phyloP scores from a whole-genome alignment of 2,113 vertebrate species.

The Oryzias javanicus region DNA sequence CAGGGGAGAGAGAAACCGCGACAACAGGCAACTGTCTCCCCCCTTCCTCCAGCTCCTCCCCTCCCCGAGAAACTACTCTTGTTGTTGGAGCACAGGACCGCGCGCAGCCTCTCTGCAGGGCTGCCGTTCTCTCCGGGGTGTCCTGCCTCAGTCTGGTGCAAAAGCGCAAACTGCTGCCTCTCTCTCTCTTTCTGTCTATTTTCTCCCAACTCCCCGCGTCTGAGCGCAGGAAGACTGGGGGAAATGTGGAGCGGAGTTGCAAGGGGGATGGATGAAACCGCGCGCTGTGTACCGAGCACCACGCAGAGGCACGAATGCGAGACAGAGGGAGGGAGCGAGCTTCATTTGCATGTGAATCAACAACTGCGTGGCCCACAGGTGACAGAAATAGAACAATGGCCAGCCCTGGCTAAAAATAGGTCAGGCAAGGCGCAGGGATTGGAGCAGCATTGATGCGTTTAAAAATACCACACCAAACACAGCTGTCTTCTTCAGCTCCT shows the following conservation, averaged over 20 bases:
- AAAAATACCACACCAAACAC: conserved; percentile 99
- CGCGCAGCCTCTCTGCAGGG: conserved; percentile 42
- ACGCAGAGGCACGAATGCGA: conserved; percentile 52
- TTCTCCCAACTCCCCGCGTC: conserved; percentile 23
- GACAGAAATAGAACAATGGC: conserved; percentile 99
- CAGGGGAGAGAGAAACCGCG: conserved; percentile 59
- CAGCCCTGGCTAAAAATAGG: conserved; percentile 98
- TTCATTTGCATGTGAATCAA: conserved; percentile 99
- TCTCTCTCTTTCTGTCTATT: conserved; percentile 15
- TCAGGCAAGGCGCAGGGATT: conserved; percentile 95
- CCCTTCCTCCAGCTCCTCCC: conserved; percentile 78
- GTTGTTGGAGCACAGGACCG: conserved; percentile 37
- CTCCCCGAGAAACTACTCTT: conserved; percentile 57
- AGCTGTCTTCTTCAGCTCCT: conserved; percentile 93
- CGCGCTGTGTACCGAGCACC: conserved; percentile 50
- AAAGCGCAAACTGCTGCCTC: conserved; percentile 49
- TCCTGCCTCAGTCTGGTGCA: conserved; percentile 43
- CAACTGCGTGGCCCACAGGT: conserved; percentile 94
- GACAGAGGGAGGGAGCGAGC: conserved; percentile 67
- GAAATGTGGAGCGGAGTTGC: conserved; percentile 53
- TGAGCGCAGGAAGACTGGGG: conserved; percentile 36
- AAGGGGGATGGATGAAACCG: conserved; percentile 59
- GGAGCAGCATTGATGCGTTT: conserved; percentile 99
- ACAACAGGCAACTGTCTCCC: conserved; percentile 51
- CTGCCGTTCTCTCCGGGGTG: conserved; percentile 30